Evolutionary conservation across 2,113 vertebrate genomes (phyloP), one percentile per base, ranked within the genome.

Genomic region (Lampris incognitus): DNA sequence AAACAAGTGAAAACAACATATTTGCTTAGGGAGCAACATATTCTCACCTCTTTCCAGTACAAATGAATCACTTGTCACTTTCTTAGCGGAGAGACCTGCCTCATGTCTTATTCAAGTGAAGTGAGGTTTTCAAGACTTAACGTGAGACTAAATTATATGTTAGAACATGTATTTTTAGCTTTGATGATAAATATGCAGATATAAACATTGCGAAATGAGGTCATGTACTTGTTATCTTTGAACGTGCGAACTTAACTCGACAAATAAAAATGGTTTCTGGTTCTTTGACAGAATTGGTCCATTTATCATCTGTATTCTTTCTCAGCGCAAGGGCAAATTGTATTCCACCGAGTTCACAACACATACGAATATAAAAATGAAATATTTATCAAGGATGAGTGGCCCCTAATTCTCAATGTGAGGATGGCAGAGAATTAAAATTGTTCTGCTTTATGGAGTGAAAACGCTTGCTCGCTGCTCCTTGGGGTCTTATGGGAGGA

Each of bases 371-470:
- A 69, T 72, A 70, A 86, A 69, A 66, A 84, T 91, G 40, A 81
- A 92, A 90, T 90, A 92, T 92, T 90, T 65, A 91, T 74, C 64
- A 87, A 88, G 88, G 77, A 85, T 77, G 84, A 80, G 63, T 40
- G 10, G 59, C 58, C 54, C 58, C 9, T 11, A 41, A 81, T 82
- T 84, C 39, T 75, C 58, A 66, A 7, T 68, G 60, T 74, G 69
- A 83, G 38, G 81, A 81, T 64, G 70, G 61, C 24, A 49, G 58
- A 79, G 46, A 81, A 91, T 88, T 85, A 10, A 69, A 87, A 90
- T 69, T 79, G 79, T 81, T 84, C 44, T 13, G 72, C 54, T 88
- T 81, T 69, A 80, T 68, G 50, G 64, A 76, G 40, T 74, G 44
- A 67, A 80, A 82, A 58, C 79, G 49, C 84, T 83, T 85, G 55